Conservation (phyloP, 2,888 invertebrate species). For the Plebejus anna region DNA sequence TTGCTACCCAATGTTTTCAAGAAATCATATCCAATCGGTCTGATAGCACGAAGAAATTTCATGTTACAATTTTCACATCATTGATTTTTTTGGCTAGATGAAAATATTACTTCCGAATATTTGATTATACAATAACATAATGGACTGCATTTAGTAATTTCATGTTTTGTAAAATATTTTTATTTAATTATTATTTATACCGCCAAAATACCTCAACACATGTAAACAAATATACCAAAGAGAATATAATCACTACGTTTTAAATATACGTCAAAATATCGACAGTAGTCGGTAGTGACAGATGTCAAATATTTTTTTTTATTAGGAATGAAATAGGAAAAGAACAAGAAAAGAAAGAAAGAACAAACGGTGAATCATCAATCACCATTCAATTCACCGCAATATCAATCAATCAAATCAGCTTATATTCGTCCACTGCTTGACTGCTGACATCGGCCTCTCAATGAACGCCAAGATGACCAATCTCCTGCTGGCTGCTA, state of each 20-base stretch:
- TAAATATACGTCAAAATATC: neutral
- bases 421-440: too few relatives aligned
- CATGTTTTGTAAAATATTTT: neutral
- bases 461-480: too few relatives aligned
- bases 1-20: constrained; percentile 22
- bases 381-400: too few relatives aligned
- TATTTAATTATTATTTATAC: neutral
- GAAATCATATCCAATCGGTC: constrained; percentile 17
- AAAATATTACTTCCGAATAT: neutral
- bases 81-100: neutral
- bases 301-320: neutral
- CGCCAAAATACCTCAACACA: neutral
- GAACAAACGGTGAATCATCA: too few relatives aligned
- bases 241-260: too few relatives aligned
- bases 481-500: too few relatives aligned
- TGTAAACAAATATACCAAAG: constrained; percentile 1
- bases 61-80: neutral
- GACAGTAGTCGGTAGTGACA: neutral
- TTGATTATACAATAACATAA: neutral
- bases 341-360: too few relatives aligned
- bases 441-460: too few relatives aligned
- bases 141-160: neutral
- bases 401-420: too few relatives aligned
- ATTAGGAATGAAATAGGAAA: too few relatives aligned
- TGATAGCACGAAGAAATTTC: constrained; percentile 11